phyloP scores from a whole-genome alignment of 2,888 invertebrate genomes.

The Vanessa cardui region DNA sequence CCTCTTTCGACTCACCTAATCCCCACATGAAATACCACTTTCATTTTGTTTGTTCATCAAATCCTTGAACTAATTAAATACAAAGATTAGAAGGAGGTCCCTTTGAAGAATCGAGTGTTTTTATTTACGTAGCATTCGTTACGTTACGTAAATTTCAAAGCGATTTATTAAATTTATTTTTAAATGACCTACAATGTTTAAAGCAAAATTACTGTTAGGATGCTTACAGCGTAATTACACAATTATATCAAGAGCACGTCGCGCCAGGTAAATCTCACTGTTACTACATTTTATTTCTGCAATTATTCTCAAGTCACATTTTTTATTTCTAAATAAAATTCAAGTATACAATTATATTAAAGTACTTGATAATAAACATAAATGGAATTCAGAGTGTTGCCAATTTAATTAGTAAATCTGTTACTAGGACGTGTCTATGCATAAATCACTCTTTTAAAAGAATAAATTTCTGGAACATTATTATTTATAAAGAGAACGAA shows the following conservation, averaged over 20 bases:
- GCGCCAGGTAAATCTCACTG: conserved; percentile 11
- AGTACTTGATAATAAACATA: not conserved
- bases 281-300: conserved; percentile 13
- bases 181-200: conserved; percentile 11
- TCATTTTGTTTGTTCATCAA: conserved; percentile 37
- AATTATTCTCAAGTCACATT: conserved; percentile 1
- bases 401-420: no score
- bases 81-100: conserved; percentile 30
- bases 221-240: conserved; percentile 23
- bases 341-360: conserved; percentile 5
- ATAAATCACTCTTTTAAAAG: no score
- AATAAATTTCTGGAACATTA: no score
- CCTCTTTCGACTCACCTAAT: conserved; percentile 55
- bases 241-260: conserved; percentile 27
- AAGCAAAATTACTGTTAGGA: conserved; percentile 16
- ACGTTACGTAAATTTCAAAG: not conserved
- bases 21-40: conserved; percentile 40
- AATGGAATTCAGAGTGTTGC: not conserved
- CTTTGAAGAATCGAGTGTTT: conserved; percentile 18
- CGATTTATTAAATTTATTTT: conserved; percentile 1
- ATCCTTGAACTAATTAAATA: conserved; percentile 38
- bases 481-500: no score
- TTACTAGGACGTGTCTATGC: no score
- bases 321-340: conserved; percentile 6
- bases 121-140: conserved; percentile 17